A percentile compares a stretch with the other conserved stretches of the same genome.
Conservation (phyloP, 2,113 vertebrate species). For the Drymodes brunneopygia region DNA sequence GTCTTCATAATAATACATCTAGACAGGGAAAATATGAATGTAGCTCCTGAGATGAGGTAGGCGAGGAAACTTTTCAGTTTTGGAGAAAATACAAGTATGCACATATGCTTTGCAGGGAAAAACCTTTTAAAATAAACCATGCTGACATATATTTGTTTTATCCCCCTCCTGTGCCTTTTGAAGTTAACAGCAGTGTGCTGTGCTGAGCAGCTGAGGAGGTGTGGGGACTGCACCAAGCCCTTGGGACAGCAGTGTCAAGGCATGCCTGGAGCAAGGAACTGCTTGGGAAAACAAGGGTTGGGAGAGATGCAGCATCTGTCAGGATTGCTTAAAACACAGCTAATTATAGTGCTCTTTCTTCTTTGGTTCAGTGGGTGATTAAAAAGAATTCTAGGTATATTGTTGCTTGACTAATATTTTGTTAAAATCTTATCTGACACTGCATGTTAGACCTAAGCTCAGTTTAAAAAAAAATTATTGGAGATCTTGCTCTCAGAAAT, state of each 20-base stretch:
- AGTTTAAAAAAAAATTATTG: background rate
- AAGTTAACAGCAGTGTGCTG: constrained; percentile 42
- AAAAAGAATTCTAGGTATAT: background rate
- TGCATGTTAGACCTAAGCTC: background rate
- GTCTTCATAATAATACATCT: background rate
- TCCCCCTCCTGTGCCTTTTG: constrained; percentile 40
- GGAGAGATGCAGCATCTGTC: background rate
- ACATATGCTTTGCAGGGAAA: constrained; percentile 42
- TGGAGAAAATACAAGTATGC: background rate
- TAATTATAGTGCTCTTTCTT: background rate
- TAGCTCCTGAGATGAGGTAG: background rate
- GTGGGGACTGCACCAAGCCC: constrained; percentile 25
- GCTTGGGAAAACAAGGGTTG: background rate
- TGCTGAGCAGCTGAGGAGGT: constrained; percentile 50
- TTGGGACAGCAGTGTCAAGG: constrained; percentile 61
- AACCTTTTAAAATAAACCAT: constrained; percentile 61
- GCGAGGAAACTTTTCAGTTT: background rate
- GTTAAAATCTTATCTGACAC: background rate
- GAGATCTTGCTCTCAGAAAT: background rate
- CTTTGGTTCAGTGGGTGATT: background rate
- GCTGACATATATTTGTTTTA: constrained; percentile 58
- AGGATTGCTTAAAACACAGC: constrained; percentile 18
- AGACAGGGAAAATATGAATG: constrained; percentile 5
- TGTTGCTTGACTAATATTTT: background rate
- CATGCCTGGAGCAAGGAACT: constrained; percentile 26